Conservation (phyloP, 2,888 invertebrate genomes). For the Mamestra brassicae region DNA sequence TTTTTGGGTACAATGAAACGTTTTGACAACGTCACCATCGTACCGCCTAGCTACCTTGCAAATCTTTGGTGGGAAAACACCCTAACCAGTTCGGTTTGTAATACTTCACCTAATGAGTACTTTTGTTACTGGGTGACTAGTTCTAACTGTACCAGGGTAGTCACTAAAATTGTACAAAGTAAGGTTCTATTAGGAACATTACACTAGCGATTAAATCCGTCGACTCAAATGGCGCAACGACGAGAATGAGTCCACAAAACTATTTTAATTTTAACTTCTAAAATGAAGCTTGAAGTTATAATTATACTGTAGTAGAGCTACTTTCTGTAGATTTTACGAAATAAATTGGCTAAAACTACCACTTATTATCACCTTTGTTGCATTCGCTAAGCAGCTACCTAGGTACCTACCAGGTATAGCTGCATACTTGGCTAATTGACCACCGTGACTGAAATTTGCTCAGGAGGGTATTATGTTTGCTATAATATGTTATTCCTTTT, state of each 20-base stretch:
- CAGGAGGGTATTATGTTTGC: too few relatives aligned
- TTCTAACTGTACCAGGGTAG: constrained; percentile 7
- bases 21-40: background rate
- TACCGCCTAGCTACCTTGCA: background rate
- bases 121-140: constrained; percentile 40
- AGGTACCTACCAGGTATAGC: too few relatives aligned
- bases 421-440: too few relatives aligned
- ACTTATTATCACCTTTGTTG: too few relatives aligned
- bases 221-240: constrained; percentile 21
- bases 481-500: too few relatives aligned
- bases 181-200: constrained; percentile 11
- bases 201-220: constrained; percentile 38
- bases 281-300: constrained; percentile 11
- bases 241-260: constrained; percentile 15
- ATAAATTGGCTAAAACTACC: background rate
- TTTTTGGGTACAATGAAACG: background rate
- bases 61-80: background rate
- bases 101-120: constrained; percentile 56
- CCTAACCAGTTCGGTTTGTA: constrained; percentile 32
- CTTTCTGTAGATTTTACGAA: background rate
- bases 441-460: too few relatives aligned
- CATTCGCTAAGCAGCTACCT: too few relatives aligned
- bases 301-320: constrained; percentile 11
- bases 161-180: constrained; percentile 25
- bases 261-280: constrained; percentile 38